phyloP scores from a whole-genome alignment of 2,113 vertebrate species.

The Elachura formosa region DNA sequence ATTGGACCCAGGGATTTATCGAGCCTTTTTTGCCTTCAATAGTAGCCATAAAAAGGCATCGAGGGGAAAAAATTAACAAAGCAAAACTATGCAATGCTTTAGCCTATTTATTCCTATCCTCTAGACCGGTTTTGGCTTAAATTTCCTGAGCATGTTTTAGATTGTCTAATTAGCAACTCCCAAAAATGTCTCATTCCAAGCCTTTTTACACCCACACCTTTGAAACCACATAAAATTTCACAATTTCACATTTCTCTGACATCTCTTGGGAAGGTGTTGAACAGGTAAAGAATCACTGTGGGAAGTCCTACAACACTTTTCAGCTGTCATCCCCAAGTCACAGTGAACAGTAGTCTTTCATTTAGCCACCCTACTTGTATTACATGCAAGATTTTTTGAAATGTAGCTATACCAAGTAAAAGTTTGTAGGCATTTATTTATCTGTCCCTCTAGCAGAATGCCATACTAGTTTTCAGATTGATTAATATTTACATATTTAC shows the following conservation, averaged over 20 bases:
- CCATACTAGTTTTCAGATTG: background rate
- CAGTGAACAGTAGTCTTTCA: background rate
- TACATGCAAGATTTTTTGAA: background rate
- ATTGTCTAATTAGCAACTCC: background rate
- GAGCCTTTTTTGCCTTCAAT: background rate
- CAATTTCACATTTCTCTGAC: accelerated
- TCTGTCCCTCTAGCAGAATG: background rate
- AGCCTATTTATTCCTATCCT: background rate
- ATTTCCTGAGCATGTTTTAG: background rate
- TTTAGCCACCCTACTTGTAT: background rate
- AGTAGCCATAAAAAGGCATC: background rate
- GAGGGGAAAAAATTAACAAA: background rate
- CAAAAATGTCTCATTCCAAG: background rate
- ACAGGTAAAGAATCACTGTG: background rate
- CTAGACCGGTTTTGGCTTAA: background rate
- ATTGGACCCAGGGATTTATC: background rate
- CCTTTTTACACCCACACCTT: background rate
- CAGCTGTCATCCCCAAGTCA: background rate
- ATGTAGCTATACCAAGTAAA: background rate
- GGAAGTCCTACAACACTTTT: background rate
- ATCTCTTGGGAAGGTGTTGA: background rate
- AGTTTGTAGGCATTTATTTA: background rate
- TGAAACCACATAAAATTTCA: background rate
- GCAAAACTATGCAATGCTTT: background rate
- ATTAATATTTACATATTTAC: background rate